phyloP scores from a whole-genome alignment of 2,797 vertebrate species.

The Cryptoblepharus egeriae region DNA sequence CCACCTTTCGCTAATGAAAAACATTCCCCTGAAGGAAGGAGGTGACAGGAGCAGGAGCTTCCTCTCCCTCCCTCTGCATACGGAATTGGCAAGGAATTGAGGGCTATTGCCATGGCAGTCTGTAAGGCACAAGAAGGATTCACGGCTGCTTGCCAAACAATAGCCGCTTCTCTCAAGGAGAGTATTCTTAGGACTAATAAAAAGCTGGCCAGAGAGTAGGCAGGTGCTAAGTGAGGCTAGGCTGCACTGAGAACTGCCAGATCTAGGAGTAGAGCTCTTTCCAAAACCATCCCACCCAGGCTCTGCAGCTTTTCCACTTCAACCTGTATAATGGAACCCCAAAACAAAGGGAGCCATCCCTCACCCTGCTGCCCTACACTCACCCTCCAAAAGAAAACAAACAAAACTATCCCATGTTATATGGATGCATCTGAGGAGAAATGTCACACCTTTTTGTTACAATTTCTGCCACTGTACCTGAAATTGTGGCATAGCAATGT shows the following conservation, averaged over 20 bases:
- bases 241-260: fast-evolving
- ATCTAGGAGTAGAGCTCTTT: not conserved
- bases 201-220: constrained; percentile 8
- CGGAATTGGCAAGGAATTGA: constrained; percentile 38
- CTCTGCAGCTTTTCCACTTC: not conserved
- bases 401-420: not conserved
- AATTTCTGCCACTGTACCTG: not conserved
- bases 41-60: constrained; percentile 42
- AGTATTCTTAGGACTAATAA: constrained; percentile 45
- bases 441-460: not conserved
- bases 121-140: not conserved
- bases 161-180: not conserved
- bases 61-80: not conserved
- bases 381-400: not conserved
- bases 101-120: constrained; percentile 57
- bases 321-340: not conserved
- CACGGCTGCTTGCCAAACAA: constrained; percentile 33
- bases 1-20: constrained; percentile 61
- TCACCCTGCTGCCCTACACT: not conserved
- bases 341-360: not conserved
- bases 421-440: not conserved
- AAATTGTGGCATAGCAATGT: not conserved
- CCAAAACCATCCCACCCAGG: not conserved
- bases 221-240: constrained; percentile 1
- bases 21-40: constrained; percentile 38